Conservation (phyloP, 2,888 invertebrate species). For the Catocala fraxini region DNA sequence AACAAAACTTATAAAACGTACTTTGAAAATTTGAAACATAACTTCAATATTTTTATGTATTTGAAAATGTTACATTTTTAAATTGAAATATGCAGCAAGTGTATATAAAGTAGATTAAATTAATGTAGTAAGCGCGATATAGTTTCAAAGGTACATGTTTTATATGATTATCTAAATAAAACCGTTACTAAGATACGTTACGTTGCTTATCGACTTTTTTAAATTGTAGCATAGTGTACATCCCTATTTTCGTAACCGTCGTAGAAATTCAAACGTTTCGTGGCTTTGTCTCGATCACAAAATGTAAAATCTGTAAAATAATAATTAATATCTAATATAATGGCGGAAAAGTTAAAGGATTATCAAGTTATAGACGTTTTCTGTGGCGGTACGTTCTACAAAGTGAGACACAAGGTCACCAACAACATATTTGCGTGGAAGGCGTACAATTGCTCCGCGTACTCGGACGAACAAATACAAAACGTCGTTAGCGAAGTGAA, state of each 20-base stretch:
- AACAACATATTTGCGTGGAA: conserved; percentile 84
- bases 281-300: conserved; percentile 80
- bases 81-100: too few species aligned
- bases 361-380: conserved; percentile 85
- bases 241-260: conserved; percentile 75
- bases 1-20: too few species aligned
- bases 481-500: conserved; percentile 79
- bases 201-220: conserved; percentile 34
- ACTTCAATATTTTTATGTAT: too few species aligned
- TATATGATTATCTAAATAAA: background rate
- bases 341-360: conserved; percentile 80
- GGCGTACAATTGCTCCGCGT: conserved; percentile 80
- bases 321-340: conserved; percentile 51
- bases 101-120: too few species aligned
- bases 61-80: too few species aligned
- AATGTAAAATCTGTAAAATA: conserved; percentile 69
- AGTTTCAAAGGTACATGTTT: too few species aligned
- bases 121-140: too few species aligned
- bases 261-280: conserved; percentile 68
- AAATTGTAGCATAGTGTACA: conserved; percentile 35
- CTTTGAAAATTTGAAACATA: too few species aligned
- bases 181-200: conserved; percentile 8
- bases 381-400: conserved; percentile 83
- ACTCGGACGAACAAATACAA: conserved; percentile 78
- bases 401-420: conserved; percentile 86